Evolutionary conservation across 2,113 vertebrate species (phyloP).

Genomic region (Boulengeromyrus knoepffleri): DNA sequence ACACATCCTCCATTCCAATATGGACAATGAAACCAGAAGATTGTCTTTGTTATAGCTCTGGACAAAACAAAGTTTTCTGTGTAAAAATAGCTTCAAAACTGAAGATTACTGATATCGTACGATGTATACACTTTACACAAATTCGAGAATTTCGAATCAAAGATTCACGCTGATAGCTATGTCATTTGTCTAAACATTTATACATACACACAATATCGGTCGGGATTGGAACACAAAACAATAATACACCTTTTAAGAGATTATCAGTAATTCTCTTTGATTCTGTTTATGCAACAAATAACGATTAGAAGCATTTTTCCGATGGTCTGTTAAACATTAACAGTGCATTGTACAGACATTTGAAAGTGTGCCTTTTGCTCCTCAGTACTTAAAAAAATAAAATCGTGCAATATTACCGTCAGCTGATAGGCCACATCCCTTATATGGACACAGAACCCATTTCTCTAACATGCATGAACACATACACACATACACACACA

Average conservation of each 20-base stretch:
- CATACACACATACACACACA: background rate
- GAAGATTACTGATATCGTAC: conserved; percentile 8
- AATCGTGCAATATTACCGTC: conserved; percentile 39
- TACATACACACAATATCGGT: conserved; percentile 47
- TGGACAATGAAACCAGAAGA: conserved; percentile 52
- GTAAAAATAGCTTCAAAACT: conserved; percentile 20
- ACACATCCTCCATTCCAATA: conserved; percentile 51
- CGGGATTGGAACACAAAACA: conserved; percentile 28
- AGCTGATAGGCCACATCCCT: conserved; percentile 28
- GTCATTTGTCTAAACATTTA: conserved; percentile 51
- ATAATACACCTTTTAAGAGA: conserved; percentile 24
- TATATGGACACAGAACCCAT: background rate
- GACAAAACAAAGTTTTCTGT: conserved; percentile 18
- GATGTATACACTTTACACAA: conserved; percentile 28
- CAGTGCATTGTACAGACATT: conserved; percentile 8
- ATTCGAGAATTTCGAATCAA: conserved; percentile 2
- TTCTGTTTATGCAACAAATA: conserved; percentile 13
- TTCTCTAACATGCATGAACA: background rate
- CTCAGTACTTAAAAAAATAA: conserved; percentile 36
- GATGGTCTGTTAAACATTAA: conserved; percentile 8
- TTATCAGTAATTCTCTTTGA: background rate
- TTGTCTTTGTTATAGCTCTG: background rate
- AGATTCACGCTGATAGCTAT: conserved; percentile 53
- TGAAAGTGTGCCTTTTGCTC: background rate
- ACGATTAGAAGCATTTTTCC: background rate